Evolutionary conservation across 2,888 invertebrate genomes (phyloP), one percentile per base, ranked within the genome.

Genomic region (Phanerotoma sp.): DNA sequence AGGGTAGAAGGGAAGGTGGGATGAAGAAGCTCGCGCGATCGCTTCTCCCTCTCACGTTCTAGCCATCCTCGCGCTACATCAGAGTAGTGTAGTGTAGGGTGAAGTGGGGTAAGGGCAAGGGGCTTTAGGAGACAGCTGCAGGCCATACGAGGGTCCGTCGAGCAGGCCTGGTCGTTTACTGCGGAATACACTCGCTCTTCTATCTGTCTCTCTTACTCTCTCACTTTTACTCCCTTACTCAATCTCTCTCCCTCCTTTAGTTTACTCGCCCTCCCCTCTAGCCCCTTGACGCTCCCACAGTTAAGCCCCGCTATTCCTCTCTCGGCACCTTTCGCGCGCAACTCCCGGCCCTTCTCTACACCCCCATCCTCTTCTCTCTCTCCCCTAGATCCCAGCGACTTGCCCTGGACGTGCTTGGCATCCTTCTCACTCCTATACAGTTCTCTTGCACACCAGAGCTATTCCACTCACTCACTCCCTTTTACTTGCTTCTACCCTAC

Each of bases 111-210:
- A 25, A 47, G 49, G 32, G 37, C 46, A n/a, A 66, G 64, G 65
- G 64, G 67, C 66, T 68, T 71, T 70, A 69, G 73, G 72, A 73
- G 68, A 66, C 67, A 71, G 71, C 71, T 69, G 68, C 67, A 69
- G 71, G 71, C 68, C 70, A 70, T 69, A 67, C 72, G 70, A 72
- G 74, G 74, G 73, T 73, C 71, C 66, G 61, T 54, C 58, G 56
- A 58, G 60, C 57, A 58, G 56, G 58, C 55, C 57, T 56, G 56
- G 51, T 57, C 63, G 62, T 60, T 62, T 62, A 62, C 62, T 60
- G 60, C 62, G 62, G 58, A 63, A 59, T 62, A 62, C 58, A 57
- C 57, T 54, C 38, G 33, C 44, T 49, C 48, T 51, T 50, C 54
- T 54, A 30, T 47, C 35, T 47, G 30, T 47, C 33, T 47, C 46